Evolutionary conservation across 2,888 invertebrate genomes (phyloP), one percentile per base, ranked within the genome.

Genomic region (Drosophila setosimentum): DNA sequence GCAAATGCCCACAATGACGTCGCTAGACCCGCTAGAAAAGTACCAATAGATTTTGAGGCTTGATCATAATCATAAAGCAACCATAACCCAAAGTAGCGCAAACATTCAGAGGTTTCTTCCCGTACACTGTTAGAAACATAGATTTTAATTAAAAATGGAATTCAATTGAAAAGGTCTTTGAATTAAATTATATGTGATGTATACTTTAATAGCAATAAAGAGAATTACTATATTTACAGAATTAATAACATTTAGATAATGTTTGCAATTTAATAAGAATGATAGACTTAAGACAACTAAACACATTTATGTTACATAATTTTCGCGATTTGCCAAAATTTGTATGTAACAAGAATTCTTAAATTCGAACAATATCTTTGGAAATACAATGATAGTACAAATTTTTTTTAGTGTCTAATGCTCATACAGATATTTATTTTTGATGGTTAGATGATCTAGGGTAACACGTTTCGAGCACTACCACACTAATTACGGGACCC

Each of bases 1-100:
- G 64, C 72, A 64, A 64, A 57, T 73, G 67, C 59, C 75, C 68
- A 53, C 33, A 30, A 72, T 82, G 82, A 78, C 73, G 80, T 75
- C 49, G 64, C 30, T 16, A 45, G 45, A 59, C 37, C 42, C 35
- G 42, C 24, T 40, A 27, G 42, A 29, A 35, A 53, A 48, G 55
- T 29, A 6, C 18, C 24, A n/a, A 10, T n/a, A 18, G 13, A n/a
- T 57, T 40, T 55, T 40, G 13, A 32, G 10, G 5, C 40, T 40
- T 35, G 45, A 63, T 63, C 57, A 37, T 48, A 57, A 57, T 35
- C 48, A 21, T 27, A 57, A 60, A 37, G n/a, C 58, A 68, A 53
- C 11, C 33, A 65, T 66, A 53, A 37, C 10, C 54, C 40, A 53
- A 40, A 35, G 35, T 1, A 29, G n/a, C n/a, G 29, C 27, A 50